These are phyloP conservation scores for Centroberyx gerrardi DNA, from an alignment of 2,797 vertebrate species.

Conservation along the genomic window DNA sequence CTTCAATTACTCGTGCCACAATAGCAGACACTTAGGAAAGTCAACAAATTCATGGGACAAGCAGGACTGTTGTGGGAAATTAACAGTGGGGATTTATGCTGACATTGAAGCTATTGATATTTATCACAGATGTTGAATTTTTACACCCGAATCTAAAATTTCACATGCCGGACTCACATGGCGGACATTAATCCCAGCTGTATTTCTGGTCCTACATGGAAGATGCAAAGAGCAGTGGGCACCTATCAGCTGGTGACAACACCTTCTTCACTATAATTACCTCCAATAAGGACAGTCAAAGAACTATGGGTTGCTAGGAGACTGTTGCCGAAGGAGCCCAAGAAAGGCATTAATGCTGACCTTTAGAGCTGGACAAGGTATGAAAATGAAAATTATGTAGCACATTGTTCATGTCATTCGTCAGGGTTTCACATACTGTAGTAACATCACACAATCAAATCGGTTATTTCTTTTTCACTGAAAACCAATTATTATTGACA, in stretches of 20 bases:
- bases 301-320: slow-evolving; percentile 68
- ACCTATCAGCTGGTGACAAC: slow-evolving; percentile 9
- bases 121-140: no score
- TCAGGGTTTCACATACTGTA: slow-evolving; percentile 2
- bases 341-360: slow-evolving; percentile 56
- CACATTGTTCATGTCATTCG: slow-evolving; percentile 14
- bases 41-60: slow-evolving; percentile 1
- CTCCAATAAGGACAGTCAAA: slow-evolving; percentile 46
- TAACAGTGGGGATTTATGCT: not conserved
- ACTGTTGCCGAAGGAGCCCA: slow-evolving; percentile 55
- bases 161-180: no score
- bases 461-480: not conserved
- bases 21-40: no score
- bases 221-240: slow-evolving; percentile 25
- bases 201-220: not conserved
- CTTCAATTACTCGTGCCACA: no score
- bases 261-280: slow-evolving; percentile 51
- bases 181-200: no score
- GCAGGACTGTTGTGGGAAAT: not conserved
- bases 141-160: no score
- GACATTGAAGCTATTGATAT: no score
- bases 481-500: slow-evolving; percentile 6
- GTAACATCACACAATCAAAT: slow-evolving; percentile 5
- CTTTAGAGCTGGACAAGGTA: slow-evolving; percentile 56
- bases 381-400: slow-evolving; percentile 37